These are phyloP conservation scores for Rhopalosiphum nymphaeae DNA, from an alignment of 2,888 invertebrate genomes.

Conservation along the genomic window DNA sequence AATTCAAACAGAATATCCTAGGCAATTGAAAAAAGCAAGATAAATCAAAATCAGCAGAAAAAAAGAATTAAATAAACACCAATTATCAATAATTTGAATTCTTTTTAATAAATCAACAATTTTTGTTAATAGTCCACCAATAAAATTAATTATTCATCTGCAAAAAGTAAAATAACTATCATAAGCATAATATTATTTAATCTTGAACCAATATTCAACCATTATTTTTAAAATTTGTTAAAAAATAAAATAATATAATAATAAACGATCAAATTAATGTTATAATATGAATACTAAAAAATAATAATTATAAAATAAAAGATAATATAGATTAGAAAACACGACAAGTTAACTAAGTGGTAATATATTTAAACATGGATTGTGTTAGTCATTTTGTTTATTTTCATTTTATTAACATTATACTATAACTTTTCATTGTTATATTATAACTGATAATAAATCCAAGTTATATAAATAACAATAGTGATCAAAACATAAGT, in stretches of 20 bases:
- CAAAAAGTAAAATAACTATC: conserved; percentile 33
- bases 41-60: background rate
- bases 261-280: conserved; percentile 43
- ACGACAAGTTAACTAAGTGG: conserved; percentile 21
- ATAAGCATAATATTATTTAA: background rate
- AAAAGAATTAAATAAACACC: background rate
- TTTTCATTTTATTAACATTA: background rate
- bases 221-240: conserved; percentile 4
- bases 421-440: background rate
- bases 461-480: background rate
- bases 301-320: conserved; percentile 24
- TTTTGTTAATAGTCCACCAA: conserved; percentile 5
- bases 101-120: background rate
- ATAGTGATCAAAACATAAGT: conserved; percentile 25
- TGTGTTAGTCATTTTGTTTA: conserved; percentile 1
- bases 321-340: conserved; percentile 28
- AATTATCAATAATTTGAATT: background rate
- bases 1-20: background rate
- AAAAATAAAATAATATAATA: conserved; percentile 33
- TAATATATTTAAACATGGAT: conserved; percentile 12
- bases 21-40: background rate
- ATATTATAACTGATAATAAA: background rate
- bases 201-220: conserved; percentile 5
- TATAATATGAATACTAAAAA: conserved; percentile 45
- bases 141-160: conserved; percentile 19